Evolutionary conservation across 2,888 invertebrate species (phyloP), one percentile per base, ranked within the genome.

Genomic region (Lathronympha strigana): DNA sequence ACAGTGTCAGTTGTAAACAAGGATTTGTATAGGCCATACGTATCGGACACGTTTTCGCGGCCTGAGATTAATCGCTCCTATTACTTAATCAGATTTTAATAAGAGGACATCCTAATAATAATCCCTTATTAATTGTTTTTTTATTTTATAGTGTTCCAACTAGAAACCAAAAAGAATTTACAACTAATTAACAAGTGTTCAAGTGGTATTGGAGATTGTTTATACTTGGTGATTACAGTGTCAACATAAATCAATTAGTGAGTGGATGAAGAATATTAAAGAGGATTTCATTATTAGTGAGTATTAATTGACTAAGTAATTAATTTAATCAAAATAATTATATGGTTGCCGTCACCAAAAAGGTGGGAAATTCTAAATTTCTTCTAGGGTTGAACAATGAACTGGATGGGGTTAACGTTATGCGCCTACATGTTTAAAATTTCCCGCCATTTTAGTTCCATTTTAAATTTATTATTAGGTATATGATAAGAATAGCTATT

Each of bases 1-100:
- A 86, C 87, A 84, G 81, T 92, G 91, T 86, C 92, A 92, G 92
- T 92, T 88, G 91, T 92, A 91, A 92, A 90, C 91, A 92, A 91
- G 92, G 86, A 88, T 90, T 90, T 90, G 92, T 90, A 88, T 90
- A 88, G 91, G 82, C 86, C 83, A 88, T 87, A 92, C 92, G 92
- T 90, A 88, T 87, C 86, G 84, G 77, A 81, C 83, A 84, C 81
- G 87, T 88, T 86, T 79, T 79, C 81, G 83, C 83, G 77, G 76
- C 74, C 73, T 68, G 73, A 81, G 78, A 77, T 83, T 81, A 79
- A 80, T 80, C 77, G 79, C 74, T 77, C 74, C 71, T 70, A 71
- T 78, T 80, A 77, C 81, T 80, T 76, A 69, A 76, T 77, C 72
- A 73, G 74, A 77, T 80, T 73, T 74, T 76, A 75, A 82, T 78